Conservation (phyloP, 2,113 vertebrate species). For the Raja brachyura region DNA sequence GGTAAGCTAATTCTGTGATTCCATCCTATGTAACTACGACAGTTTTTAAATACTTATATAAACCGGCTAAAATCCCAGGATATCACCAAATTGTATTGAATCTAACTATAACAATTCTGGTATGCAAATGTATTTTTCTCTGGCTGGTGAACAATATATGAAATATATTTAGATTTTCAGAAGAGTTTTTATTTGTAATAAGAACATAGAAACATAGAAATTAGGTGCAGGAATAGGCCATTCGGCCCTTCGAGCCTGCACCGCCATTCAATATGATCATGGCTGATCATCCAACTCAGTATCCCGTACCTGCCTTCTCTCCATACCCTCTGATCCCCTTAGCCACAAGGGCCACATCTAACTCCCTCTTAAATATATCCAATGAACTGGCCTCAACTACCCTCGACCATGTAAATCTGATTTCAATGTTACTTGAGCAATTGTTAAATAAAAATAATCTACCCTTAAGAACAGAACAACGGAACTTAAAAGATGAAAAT, state of each 20-base stretch:
- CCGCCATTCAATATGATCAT: no score
- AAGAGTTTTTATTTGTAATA: neutral
- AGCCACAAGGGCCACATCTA: no score
- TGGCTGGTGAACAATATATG: neutral
- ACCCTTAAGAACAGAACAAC: neutral
- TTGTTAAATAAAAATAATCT: neutral
- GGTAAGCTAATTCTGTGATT: neutral
- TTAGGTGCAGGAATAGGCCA: no score
- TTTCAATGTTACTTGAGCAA: neutral
- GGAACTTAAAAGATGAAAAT: neutral
- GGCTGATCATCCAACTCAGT: no score
- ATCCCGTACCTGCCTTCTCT: no score
- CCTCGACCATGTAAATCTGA: neutral
- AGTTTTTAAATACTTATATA: neutral
- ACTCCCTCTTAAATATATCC: no score
- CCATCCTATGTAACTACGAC: neutral
- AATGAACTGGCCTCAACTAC: no score
- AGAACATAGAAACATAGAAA: no score
- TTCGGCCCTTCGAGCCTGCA: no score
- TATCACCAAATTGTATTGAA: neutral
- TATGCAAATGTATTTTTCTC: neutral
- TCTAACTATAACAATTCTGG: neutral
- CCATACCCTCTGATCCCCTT: no score
- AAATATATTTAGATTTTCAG: neutral
- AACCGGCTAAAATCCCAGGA: neutral